phyloP scores from a whole-genome alignment of 2,797 vertebrate species.

The Leptatherina wallacei region DNA sequence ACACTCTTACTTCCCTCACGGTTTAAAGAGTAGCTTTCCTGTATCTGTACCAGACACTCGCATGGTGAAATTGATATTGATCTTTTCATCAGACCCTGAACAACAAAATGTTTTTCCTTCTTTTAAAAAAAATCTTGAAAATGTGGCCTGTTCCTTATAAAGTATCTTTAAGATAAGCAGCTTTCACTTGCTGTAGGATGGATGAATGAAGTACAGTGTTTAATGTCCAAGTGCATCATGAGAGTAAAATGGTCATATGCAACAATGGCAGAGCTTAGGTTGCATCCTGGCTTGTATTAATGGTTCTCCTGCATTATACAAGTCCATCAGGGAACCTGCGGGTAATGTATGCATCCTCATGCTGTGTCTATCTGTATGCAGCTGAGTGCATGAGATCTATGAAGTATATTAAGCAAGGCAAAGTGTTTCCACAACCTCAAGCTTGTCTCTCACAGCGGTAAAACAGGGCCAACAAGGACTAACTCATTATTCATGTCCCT shows the following conservation, averaged over 20 bases:
- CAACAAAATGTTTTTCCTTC: not conserved
- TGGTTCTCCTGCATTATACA: not conserved
- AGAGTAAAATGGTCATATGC: not conserved
- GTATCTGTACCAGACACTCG: constrained; percentile 18
- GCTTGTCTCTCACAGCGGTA: constrained; percentile 30
- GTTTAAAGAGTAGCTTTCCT: constrained; percentile 8
- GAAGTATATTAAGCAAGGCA: constrained; percentile 43
- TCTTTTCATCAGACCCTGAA: constrained; percentile 32
- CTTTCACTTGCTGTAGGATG: not conserved
- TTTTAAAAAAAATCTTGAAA: not conserved
- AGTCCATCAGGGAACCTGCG: constrained; percentile 4
- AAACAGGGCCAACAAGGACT: constrained; percentile 16
- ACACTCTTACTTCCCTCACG: not conserved
- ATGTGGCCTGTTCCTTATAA: constrained; percentile 21
- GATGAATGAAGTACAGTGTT: not conserved
- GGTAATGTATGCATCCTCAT: constrained; percentile 18
- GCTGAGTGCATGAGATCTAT: not conserved
- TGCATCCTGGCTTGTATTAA: not conserved
- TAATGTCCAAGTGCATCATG: not conserved
- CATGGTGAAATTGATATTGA: constrained; percentile 46
- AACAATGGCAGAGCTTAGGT: not conserved
- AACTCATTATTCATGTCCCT: constrained; percentile 52
- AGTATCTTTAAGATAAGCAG: not conserved
- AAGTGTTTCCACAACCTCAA: constrained; percentile 39
- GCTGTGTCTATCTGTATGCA: not conserved